phyloP scores from a whole-genome alignment of 2,888 invertebrate genomes.

The Mimachlamys varia region DNA sequence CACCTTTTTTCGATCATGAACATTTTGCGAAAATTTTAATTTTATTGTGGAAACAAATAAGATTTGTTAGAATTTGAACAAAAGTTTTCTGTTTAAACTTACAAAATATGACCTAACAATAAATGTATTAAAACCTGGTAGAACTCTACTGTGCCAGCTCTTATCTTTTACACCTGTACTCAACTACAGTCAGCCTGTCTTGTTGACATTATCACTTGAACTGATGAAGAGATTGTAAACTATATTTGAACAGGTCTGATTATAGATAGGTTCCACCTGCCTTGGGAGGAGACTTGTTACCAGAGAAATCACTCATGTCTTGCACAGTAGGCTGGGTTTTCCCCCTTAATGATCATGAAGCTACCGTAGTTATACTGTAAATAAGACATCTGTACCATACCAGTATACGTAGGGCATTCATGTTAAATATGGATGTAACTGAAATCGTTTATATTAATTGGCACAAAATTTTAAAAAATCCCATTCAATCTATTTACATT shows the following conservation, averaged over 20 bases:
- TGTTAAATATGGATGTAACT: no score
- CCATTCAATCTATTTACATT: no score
- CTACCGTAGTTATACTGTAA: neutral
- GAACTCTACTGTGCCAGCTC: no score
- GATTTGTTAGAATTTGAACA: neutral
- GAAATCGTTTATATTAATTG: no score
- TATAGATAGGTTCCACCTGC: neutral
- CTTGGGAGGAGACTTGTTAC: neutral
- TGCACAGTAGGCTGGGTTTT: neutral
- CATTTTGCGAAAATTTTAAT: no score
- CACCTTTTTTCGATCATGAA: no score
- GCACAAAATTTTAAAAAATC: no score
- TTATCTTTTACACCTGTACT: neutral
- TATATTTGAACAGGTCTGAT: neutral
- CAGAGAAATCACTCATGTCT: neutral
- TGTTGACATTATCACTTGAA: slow-evolving; percentile 26
- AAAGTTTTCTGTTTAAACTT: neutral
- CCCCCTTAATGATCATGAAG: neutral
- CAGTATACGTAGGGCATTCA: neutral
- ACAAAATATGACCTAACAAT: neutral
- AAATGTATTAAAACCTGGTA: neutral
- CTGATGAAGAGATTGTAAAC: neutral
- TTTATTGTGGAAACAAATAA: no score
- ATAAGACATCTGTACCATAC: neutral
- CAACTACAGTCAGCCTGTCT: neutral